Conservation (phyloP, 2,888 invertebrate species). For the Ommatoiulus sabulosus region DNA sequence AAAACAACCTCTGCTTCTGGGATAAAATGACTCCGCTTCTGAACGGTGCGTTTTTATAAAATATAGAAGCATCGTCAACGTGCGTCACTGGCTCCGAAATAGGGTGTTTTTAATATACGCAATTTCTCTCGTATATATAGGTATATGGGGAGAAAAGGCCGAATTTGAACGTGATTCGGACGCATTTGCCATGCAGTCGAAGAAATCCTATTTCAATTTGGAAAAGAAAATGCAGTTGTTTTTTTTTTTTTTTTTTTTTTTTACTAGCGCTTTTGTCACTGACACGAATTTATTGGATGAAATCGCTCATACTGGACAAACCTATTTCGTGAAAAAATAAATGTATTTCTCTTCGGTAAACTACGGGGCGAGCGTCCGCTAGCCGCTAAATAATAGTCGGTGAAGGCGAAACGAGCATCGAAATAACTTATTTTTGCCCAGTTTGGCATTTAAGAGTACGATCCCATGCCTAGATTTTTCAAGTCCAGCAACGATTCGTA, state of each 20-base stretch:
- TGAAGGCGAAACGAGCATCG: neutral
- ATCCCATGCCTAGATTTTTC: neutral
- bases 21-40: neutral
- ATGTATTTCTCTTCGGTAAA: neutral
- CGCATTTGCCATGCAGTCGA: slow-evolving; percentile 31
- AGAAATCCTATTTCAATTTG: slow-evolving; percentile 44
- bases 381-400: neutral
- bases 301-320: slow-evolving; percentile 31
- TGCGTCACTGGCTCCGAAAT: slow-evolving; percentile 25
- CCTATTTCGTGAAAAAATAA: neutral
- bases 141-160: neutral
- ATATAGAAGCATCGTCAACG: slow-evolving; percentile 20
- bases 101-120: neutral
- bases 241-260: too few species aligned
- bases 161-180: neutral
- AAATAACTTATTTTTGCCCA: neutral
- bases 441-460: neutral
- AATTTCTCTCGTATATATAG: neutral
- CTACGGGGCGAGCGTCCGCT: neutral
- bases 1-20: neutral
- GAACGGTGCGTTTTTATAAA: slow-evolving; percentile 22
- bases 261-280: neutral
- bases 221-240: slow-evolving; percentile 31
- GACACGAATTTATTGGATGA: slow-evolving; percentile 48
- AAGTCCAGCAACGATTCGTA: neutral